Evolutionary conservation across 1,140 invertebrate species (phyloP), one percentile per base, ranked within the genome.

Genomic region (Sitophilus oryzae): DNA sequence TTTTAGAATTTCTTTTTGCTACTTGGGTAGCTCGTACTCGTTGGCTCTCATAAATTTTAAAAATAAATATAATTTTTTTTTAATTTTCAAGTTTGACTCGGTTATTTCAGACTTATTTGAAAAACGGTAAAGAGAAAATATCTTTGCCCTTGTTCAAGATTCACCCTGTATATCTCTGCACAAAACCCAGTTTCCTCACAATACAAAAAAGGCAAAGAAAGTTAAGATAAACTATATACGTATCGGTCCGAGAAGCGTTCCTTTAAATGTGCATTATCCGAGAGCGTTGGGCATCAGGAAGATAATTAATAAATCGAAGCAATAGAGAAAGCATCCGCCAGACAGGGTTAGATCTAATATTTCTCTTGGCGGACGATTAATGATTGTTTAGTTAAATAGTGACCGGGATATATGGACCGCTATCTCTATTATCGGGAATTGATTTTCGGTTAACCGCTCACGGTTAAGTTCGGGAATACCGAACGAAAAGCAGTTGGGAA

Each of bases 261-360:
- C 11, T 11, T 30, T 30, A 30, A 30, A 30, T 11, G 25, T 30
- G 5, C 25, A 30, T 30, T 30, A 35, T 14, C 18, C 20, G 11
- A 20, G 20, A 44, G 15, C 25, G 16, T 47, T n/a, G 10, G 15
- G n/a, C 14, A 22, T 10, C 15, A 9, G 21, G 22, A 22, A 23
- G 20, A 47, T 47, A 47, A 47, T 47, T 47, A 47, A 47, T 47
- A 47, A 47, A 47, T 15, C 18, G 15, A 14, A n/a, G 22, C 25
- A 11, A 30, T 14, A 18, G 25, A 20, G 44, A 25, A 6, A 20
- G 44, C 21, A 47, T 18, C 11, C 16, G 42, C 23, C 44, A 23
- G 25, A 47, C 11, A 16, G 23, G 21, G 44, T 34, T 47, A 47
- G n/a, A 19, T 18, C 25, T 18, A 22, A 47, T 22, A 20, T 25